These are phyloP conservation scores for Polyommatus iphigenia DNA, from an alignment of 2,888 invertebrate genomes.

Conservation along the genomic window DNA sequence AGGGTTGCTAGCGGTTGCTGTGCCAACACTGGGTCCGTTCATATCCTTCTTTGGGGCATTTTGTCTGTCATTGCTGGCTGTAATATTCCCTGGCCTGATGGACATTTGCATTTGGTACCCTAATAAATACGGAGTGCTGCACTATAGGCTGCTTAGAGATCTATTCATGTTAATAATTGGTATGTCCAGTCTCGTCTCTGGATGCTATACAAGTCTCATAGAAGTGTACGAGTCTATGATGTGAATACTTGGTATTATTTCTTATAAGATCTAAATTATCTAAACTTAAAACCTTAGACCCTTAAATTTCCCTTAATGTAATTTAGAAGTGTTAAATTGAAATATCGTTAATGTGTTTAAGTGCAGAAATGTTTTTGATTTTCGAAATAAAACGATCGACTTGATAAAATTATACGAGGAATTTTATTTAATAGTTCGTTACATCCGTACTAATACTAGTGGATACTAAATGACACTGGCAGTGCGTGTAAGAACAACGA, in stretches of 20 bases:
- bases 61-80: conserved; percentile 89
- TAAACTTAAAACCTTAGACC: background rate
- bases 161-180: conserved; percentile 50
- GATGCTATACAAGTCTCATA: conserved; percentile 54
- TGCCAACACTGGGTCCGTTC: conserved; percentile 89
- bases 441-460: conserved; percentile 53
- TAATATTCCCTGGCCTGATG: conserved; percentile 88
- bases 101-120: conserved; percentile 64
- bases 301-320: background rate
- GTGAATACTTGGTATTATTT: background rate
- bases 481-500: conserved; percentile 5
- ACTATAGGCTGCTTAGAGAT: conserved; percentile 51
- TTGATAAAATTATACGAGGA: conserved; percentile 62
- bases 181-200: conserved; percentile 48
- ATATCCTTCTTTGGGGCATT: conserved; percentile 92
- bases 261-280: background rate
- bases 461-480: conserved; percentile 46
- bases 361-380: background rate
- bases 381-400: conserved; percentile 47
- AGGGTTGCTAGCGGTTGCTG: conserved; percentile 76
- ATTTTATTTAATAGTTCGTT: conserved; percentile 50
- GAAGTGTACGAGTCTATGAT: conserved; percentile 46
- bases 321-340: background rate
- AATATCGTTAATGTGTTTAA: background rate
- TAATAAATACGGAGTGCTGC: conserved; percentile 47